Evolutionary conservation across 2,797 vertebrate species (phyloP).

Genomic region (Trematomus bernacchii): DNA sequence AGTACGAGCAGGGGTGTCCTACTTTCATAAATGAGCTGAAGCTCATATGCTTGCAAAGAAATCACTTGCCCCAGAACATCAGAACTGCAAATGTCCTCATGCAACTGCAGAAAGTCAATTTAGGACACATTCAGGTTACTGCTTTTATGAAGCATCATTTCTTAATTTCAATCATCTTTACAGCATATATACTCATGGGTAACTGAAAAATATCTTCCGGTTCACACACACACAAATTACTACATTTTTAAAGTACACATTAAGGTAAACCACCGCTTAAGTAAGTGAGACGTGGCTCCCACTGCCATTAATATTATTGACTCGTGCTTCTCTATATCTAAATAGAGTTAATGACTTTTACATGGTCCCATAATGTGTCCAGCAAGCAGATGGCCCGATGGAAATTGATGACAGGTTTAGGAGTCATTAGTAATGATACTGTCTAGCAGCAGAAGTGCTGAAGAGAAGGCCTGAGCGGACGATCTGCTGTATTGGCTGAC

Average conservation of each 20-base stretch:
- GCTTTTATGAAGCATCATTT: conserved; percentile 5
- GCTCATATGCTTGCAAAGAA: conserved; percentile 58
- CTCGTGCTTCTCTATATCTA: conserved; percentile 45
- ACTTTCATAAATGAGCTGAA: conserved; percentile 75
- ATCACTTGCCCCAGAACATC: conserved; percentile 53
- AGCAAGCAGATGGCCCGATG: conserved; percentile 69
- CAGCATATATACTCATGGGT: not conserved
- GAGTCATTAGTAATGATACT: conserved; percentile 72
- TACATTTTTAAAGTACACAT: conserved; percentile 14
- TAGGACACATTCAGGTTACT: conserved; percentile 19
- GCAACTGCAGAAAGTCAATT: conserved; percentile 46
- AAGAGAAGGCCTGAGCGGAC: conserved; percentile 46
- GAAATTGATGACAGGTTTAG: conserved; percentile 72
- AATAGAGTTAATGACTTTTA: conserved; percentile 63
- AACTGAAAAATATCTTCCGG: not conserved
- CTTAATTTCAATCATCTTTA: not conserved
- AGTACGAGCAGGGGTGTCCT: conserved; percentile 66
- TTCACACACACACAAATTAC: not conserved
- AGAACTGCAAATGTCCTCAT: conserved; percentile 45
- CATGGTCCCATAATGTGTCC: conserved; percentile 58
- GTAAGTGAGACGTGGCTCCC: conserved; percentile 21
- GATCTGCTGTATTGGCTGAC: conserved; percentile 60
- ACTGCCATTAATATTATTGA: conserved; percentile 45
- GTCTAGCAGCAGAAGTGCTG: conserved; percentile 61
- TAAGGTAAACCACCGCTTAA: not conserved